Evolutionary conservation across 2,888 invertebrate genomes (phyloP).

Genomic region (Epistrophella euchroma): DNA sequence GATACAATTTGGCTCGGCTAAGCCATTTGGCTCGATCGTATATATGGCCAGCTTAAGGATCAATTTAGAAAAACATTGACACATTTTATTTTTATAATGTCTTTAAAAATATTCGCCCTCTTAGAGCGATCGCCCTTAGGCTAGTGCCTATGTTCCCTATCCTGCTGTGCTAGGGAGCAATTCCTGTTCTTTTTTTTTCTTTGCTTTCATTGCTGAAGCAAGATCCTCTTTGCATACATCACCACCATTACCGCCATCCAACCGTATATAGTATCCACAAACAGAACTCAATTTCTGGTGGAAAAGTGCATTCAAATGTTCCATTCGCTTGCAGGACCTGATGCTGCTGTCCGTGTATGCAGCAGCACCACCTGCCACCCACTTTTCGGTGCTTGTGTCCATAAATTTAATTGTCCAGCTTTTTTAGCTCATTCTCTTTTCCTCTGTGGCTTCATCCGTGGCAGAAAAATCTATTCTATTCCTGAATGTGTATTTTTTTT

Average conservation of each 20-base stretch:
- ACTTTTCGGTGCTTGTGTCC: conserved; percentile 63
- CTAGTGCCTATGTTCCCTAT: neutral
- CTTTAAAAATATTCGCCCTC: neutral
- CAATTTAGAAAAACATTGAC: no score
- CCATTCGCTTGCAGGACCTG: conserved; percentile 67
- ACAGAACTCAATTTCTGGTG: conserved; percentile 72
- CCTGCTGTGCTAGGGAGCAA: neutral
- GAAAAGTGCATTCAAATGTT: conserved; percentile 75
- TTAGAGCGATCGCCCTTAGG: neutral
- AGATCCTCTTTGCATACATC: conserved; percentile 13
- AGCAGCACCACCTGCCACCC: conserved; percentile 37
- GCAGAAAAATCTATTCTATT: conserved; percentile 71
- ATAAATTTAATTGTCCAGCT: conserved; percentile 76
- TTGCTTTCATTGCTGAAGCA: conserved; percentile 9
- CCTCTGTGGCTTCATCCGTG: conserved; percentile 69
- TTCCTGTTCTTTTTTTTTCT: conserved; percentile 3
- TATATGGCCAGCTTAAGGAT: no score
- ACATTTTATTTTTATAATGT: no score
- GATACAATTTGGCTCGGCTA: no score
- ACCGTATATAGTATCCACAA: conserved; percentile 30
- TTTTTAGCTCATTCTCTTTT: conserved; percentile 73
- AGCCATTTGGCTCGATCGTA: no score
- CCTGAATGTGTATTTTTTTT: conserved; percentile 39
- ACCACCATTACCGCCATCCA: neutral
- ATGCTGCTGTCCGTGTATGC: conserved; percentile 26